phyloP scores from a whole-genome alignment of 2,888 invertebrate species.

The Priocnemis perturbator region DNA sequence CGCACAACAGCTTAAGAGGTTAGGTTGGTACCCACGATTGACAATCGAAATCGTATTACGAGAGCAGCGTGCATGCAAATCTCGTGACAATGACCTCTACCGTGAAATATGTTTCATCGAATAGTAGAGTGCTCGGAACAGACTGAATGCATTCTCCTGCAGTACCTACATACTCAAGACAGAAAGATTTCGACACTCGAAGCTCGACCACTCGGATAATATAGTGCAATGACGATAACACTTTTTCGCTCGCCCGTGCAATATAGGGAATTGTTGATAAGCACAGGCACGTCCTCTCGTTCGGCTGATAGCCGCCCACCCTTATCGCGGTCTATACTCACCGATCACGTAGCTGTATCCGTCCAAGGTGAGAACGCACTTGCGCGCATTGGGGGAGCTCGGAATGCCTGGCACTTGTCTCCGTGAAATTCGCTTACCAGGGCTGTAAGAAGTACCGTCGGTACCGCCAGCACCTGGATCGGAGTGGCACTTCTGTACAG shows the following conservation, averaged over 20 bases:
- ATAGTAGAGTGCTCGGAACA: no score
- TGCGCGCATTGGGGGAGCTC: slow-evolving; percentile 79
- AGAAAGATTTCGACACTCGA: not conserved
- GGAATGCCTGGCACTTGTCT: slow-evolving; percentile 66
- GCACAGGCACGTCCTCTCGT: slow-evolving; percentile 2
- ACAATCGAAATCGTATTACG: no score
- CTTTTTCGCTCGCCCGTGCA: not conserved
- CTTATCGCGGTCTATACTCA: slow-evolving; percentile 66
- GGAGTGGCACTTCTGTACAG: slow-evolving; percentile 83
- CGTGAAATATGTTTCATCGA: no score
- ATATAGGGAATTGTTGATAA: slow-evolving; percentile 2
- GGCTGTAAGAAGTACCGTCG: slow-evolving; percentile 61
- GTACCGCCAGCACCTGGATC: slow-evolving; percentile 78
- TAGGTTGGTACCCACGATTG: no score
- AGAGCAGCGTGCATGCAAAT: no score
- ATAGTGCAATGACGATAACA: slow-evolving; percentile 4
- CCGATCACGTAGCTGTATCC: slow-evolving; percentile 93
- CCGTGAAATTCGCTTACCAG: slow-evolving; percentile 61
- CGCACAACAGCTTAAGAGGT: no score
- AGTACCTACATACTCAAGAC: not conserved
- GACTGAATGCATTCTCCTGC: not conserved
- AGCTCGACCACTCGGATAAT: not conserved
- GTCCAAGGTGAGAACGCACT: slow-evolving; percentile 89
- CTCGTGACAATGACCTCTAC: no score
- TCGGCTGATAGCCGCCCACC: slow-evolving; percentile 3